A percentile compares a stretch with the other conserved stretches of the same genome.
These are phyloP conservation scores for Spongilla lacustris DNA, from an alignment of 37 sponge, comb jelly and placozoan genomes.

Conservation along the genomic window DNA sequence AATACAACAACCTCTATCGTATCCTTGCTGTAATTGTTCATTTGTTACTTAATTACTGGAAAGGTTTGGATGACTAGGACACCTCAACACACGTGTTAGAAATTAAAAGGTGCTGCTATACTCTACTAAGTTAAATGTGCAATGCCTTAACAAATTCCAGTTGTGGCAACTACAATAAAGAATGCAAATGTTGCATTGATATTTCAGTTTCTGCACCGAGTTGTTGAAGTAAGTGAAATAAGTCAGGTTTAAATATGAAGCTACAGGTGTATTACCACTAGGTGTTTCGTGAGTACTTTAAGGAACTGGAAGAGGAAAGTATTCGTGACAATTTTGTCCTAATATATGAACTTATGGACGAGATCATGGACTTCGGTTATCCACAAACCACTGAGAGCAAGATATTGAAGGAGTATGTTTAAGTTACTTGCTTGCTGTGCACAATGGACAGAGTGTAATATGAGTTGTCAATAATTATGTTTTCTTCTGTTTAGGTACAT, in stretches of 20 bases:
- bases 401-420: conserved; percentile 89
- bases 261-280: not conserved
- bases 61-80: too few species aligned
- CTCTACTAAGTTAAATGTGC: too few species aligned
- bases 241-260: not conserved
- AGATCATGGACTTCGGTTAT: conserved; percentile 99
- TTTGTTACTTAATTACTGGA: too few species aligned
- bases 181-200: conserved; percentile 98
- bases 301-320: conserved; percentile 95
- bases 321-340: conserved; percentile 98
- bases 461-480: too few species aligned
- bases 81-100: too few species aligned
- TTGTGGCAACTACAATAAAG: conserved; percentile 94
- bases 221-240: conserved; percentile 77
- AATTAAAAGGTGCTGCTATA: too few species aligned
- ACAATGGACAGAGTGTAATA: too few species aligned
- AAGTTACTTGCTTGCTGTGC: not conserved
- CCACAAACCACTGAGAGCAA: conserved; percentile 98
- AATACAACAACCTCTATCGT: conserved; percentile 97
- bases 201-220: conserved; percentile 88
- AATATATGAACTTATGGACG: conserved; percentile 95
- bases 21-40: conserved; percentile 48
- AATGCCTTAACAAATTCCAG: conserved; percentile 44
- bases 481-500: conserved; percentile 70
- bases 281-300: conserved; percentile 95